Conservation (phyloP, 2,113 vertebrate species). For the Chloropsis hardwickii region DNA sequence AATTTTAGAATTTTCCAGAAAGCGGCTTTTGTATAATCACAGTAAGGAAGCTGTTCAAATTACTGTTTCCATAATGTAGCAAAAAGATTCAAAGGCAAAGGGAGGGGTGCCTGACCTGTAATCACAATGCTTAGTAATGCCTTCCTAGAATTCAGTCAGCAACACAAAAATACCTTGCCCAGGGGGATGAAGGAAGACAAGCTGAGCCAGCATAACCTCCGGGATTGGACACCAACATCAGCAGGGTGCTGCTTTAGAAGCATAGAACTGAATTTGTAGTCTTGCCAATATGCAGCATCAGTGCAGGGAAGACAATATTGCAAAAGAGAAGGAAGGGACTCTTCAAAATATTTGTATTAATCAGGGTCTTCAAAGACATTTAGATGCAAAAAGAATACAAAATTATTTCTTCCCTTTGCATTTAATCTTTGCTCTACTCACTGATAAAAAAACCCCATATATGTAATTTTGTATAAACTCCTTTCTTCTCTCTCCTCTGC, state of each 20-base stretch:
- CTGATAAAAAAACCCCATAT: neutral
- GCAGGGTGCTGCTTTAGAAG: slow-evolving; percentile 55
- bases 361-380: neutral
- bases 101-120: slow-evolving; percentile 52
- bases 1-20: slow-evolving; percentile 4
- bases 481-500: neutral
- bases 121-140: slow-evolving; percentile 63
- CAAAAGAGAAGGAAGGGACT: neutral
- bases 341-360: neutral
- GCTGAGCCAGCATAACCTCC: slow-evolving; percentile 56
- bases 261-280: neutral
- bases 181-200: slow-evolving; percentile 23
- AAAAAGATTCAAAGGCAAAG: slow-evolving; percentile 14
- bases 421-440: neutral
- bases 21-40: slow-evolving; percentile 17
- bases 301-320: neutral
- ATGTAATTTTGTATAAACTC: neutral
- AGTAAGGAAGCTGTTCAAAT: slow-evolving; percentile 47
- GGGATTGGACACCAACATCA: slow-evolving; percentile 32
- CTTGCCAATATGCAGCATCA: neutral
- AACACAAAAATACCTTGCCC: slow-evolving; percentile 27
- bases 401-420: neutral
- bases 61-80: slow-evolving; percentile 38
- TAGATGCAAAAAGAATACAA: neutral
- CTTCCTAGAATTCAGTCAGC: slow-evolving; percentile 49